These are phyloP conservation scores for Micromussa lordhowensis DNA, from an alignment of 92 coral and sea anemone genomes.

Conservation along the genomic window DNA sequence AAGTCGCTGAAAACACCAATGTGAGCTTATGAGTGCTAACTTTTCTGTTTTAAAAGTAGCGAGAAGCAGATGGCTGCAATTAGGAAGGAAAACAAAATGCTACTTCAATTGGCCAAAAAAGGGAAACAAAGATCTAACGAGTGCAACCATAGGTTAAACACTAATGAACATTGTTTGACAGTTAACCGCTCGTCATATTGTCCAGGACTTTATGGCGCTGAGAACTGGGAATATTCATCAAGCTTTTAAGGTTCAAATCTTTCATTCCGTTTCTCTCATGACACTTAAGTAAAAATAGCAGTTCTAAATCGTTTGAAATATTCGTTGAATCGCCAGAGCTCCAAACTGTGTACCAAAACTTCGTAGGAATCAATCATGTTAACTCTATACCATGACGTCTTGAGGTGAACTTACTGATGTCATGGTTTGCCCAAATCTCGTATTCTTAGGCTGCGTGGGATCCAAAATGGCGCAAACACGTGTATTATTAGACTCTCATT, in stretches of 20 bases:
- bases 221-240: slow-evolving; percentile 12
- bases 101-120: not conserved
- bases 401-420: not conserved
- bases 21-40: not conserved
- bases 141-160: not conserved
- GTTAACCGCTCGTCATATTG: not conserved
- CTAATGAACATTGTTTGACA: not conserved
- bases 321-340: not conserved
- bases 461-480: not conserved
- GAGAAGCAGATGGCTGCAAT: not conserved
- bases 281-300: not conserved
- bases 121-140: not conserved
- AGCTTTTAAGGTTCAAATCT: not conserved
- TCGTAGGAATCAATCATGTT: not conserved
- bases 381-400: not conserved
- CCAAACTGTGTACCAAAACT: not conserved
- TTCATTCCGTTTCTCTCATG: not conserved
- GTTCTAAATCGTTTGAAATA: not conserved
- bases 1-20: not conserved
- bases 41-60: not conserved
- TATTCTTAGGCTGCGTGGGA: not conserved
- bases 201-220: not conserved
- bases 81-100: slow-evolving; percentile 4
- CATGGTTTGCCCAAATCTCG: not conserved
- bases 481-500: not conserved